Evolutionary conservation across 37 sponge, comb jelly and placozoan genomes (phyloP), one percentile per base, ranked within the genome.

Genomic region (Bolinopsis microptera): DNA sequence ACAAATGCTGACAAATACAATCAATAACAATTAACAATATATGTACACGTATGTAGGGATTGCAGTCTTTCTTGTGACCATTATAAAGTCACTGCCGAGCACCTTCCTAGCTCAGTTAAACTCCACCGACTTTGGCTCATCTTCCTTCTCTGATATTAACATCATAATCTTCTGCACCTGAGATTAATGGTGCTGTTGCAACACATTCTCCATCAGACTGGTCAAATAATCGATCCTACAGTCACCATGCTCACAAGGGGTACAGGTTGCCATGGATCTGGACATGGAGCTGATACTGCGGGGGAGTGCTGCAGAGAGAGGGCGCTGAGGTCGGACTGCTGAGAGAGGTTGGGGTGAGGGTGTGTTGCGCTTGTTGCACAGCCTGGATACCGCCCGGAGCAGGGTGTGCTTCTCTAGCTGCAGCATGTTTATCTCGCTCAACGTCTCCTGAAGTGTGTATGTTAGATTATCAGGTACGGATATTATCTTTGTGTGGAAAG

Each of bases 161-260:
- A n/a, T n/a, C n/a, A n/a, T n/a, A n/a, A n/a, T n/a, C n/a, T n/a
- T n/a, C n/a, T n/a, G n/a, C n/a, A n/a, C n/a, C n/a, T n/a, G n/a
- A n/a, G n/a, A n/a, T 13, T 48, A 48, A 2, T 39, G 61, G 22
- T 86, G 90, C 0, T 86, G 90, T 27, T 86, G 90, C 3, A 86
- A n/a, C 0, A 86, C 90, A 40, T 38, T 86, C 90, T 35, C 35
- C 90, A 86, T 86, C 0, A 86, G 90, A 86, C 90, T 86, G 16
- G 90, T 86, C 90, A 86, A 48, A 27, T 86, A 86, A 8, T 86
- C 90, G 90, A 86, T 86, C 90, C 90, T 86, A 27, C 90, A 86
- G 90, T 86, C 90, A 22, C 90, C 90, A 23, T 86, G 90, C 5
- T 27, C 27, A 27, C 90, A 86, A 5, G 90, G 90, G 0, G 90